Percentiles rank a stretch among this genome's conserved stretches.
Evolutionary conservation across 2,888 invertebrate genomes (phyloP).

Genomic region (Andrena camellia): DNA sequence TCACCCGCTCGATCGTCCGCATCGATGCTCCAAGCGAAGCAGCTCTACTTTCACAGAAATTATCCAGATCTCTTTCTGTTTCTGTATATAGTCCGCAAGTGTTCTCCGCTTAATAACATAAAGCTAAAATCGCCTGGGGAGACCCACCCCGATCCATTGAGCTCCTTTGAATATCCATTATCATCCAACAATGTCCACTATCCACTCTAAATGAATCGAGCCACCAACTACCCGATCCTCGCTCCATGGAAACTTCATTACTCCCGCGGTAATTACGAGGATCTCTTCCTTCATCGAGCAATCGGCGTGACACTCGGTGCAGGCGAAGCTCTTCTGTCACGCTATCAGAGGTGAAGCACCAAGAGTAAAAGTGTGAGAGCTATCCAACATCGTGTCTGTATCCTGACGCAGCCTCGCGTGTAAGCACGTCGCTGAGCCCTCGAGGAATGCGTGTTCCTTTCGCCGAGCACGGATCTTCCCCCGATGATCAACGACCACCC

Average conservation of each 20-base stretch:
- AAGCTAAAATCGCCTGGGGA: too few species aligned
- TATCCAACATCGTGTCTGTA: neutral
- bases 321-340: neutral
- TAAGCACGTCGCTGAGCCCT: neutral
- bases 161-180: too few species aligned
- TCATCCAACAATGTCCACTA: neutral
- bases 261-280: conserved; percentile 9
- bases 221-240: neutral
- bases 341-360: too few species aligned
- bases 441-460: conserved; percentile 4
- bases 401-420: neutral
- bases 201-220: neutral
- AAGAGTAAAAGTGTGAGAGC: too few species aligned
- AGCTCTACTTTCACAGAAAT: neutral
- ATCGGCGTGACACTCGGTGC: neutral
- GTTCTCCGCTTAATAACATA: neutral
- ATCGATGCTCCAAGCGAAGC: neutral
- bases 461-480: conserved; percentile 16
- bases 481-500: conserved; percentile 33
- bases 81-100: neutral
- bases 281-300: conserved; percentile 11
- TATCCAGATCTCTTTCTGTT: neutral
- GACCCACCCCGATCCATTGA: too few species aligned
- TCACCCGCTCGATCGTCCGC: neutral
- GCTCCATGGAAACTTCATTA: neutral